These are phyloP conservation scores for Neodiprion lecontei DNA, from an alignment of 1,140 invertebrate species.

Conservation along the genomic window DNA sequence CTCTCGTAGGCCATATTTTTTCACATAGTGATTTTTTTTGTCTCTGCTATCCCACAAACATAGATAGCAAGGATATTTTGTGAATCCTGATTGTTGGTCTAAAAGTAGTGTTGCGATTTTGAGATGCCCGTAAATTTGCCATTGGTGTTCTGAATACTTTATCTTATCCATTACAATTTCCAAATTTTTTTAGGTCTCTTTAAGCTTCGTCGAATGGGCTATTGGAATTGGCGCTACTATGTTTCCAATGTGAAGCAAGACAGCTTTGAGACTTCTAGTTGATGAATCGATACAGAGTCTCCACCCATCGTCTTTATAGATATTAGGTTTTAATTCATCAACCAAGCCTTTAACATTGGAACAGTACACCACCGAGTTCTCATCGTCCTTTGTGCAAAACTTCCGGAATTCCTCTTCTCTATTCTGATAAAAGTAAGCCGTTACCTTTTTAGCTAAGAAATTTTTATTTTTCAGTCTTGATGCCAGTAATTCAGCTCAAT, in stretches of 20 bases:
- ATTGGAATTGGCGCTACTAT: slow-evolving; percentile 21
- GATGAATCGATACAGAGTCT: neutral
- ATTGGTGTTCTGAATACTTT: slow-evolving; percentile 25
- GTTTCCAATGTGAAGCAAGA: slow-evolving; percentile 23
- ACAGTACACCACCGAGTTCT: neutral
- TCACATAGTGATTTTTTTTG: slow-evolving; percentile 19
- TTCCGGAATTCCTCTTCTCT: slow-evolving; percentile 19
- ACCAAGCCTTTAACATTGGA: slow-evolving; percentile 17
- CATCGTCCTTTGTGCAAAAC: slow-evolving; percentile 20
- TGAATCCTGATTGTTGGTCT: too few species aligned
- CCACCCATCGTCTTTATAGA: slow-evolving; percentile 12
- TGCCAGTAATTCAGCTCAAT: slow-evolving; percentile 28
- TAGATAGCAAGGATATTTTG: too few species aligned
- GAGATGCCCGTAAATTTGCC: slow-evolving; percentile 29
- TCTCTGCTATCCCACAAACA: slow-evolving; percentile 11
- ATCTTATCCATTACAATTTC: slow-evolving; percentile 19
- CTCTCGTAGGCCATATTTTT: slow-evolving; percentile 19
- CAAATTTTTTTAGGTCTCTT: slow-evolving; percentile 26
- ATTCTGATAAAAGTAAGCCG: slow-evolving; percentile 25
- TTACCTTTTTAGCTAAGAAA: slow-evolving; percentile 22
- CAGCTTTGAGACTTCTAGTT: slow-evolving; percentile 18
- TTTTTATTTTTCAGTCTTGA: slow-evolving; percentile 30
- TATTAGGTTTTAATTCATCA: slow-evolving; percentile 14
- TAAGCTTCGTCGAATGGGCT: slow-evolving; percentile 17
- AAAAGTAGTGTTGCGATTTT: neutral